phyloP scores from a whole-genome alignment of 2,888 invertebrate genomes.

The Stenodema calcarata region DNA sequence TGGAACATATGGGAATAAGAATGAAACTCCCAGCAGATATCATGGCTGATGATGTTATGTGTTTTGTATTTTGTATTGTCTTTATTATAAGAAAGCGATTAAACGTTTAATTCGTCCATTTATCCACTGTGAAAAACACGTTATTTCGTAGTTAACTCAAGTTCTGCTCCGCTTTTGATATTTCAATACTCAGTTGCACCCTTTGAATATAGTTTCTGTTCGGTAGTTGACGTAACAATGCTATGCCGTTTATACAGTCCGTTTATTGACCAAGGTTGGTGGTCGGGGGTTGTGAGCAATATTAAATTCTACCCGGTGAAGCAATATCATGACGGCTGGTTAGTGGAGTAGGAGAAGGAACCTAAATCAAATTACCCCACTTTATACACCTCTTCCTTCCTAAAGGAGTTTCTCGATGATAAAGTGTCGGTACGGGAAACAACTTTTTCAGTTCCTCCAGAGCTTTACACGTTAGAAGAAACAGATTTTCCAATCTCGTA shows the following conservation, averaged over 20 bases:
- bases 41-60: too few species aligned
- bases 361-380: slow-evolving; percentile 28
- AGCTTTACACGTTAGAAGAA: not conserved
- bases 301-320: slow-evolving; percentile 23
- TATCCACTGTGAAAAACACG: too few species aligned
- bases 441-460: slow-evolving; percentile 8
- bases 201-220: not conserved
- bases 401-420: slow-evolving; percentile 20
- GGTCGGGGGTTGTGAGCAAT: not conserved
- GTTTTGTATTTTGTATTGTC: too few species aligned
- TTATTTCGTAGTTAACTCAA: not conserved
- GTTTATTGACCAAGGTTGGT: not conserved
- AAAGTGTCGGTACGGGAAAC: slow-evolving; percentile 9
- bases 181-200: not conserved
- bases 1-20: too few species aligned
- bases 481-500: not conserved
- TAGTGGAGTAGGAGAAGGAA: slow-evolving; percentile 16
- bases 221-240: not conserved
- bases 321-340: slow-evolving; percentile 32
- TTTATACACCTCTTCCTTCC: not conserved
- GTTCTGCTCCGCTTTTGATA: not conserved
- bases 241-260: not conserved
- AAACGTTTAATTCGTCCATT: too few species aligned
- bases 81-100: too few species aligned
- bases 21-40: too few species aligned